Evolutionary conservation across 2,113 vertebrate genomes (phyloP), one percentile per base, ranked within the genome.

Genomic region (Oncorhynchus tshawytscha): DNA sequence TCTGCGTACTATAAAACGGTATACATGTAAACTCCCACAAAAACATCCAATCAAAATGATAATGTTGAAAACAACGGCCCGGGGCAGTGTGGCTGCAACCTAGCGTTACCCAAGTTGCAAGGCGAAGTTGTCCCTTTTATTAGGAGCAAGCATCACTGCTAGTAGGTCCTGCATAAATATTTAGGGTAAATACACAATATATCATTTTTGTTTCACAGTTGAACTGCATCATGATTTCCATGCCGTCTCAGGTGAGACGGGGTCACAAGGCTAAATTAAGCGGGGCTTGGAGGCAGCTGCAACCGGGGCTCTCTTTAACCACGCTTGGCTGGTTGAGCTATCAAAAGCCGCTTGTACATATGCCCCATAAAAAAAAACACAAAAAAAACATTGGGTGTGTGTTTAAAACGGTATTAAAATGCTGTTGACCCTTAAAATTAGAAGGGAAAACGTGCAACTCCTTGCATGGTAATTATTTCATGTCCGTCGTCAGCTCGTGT

Each of bases 251-350:
- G 96, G 97, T 97, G 97, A 97, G 94, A 89, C 78, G 91, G 94
- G 97, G 97, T 99, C 98, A 99, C 93, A 90, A 92, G 95, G 96
- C 94, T 95, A 95, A 96, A 98, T 99, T 97, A 98, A 96, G 95
- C 92, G 94, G 94, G 93, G 93, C 92, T 91, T 94, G 95, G 96
- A 95, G 96, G 96, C 98, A 97, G 96, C 96, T 98, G 97, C 95
- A 95, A 84, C 92, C 93, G 91, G 93, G 93, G 90, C 89, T 94
- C 94, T 96, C 94, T 98, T 98, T 98, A 98, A 96, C 95, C 96
- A 97, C 96, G 97, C 96, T 97, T 98, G 95, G 94, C 90, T 96
- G 97, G 94, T 96, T 98, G 95, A 96, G 94, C 96, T 96, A 98
- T 98, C 97, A 98, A 96, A 95, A 91, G 94, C 92, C 92, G 95